phyloP scores from a whole-genome alignment of 1,140 invertebrate genomes.

The Conus betulinus region DNA sequence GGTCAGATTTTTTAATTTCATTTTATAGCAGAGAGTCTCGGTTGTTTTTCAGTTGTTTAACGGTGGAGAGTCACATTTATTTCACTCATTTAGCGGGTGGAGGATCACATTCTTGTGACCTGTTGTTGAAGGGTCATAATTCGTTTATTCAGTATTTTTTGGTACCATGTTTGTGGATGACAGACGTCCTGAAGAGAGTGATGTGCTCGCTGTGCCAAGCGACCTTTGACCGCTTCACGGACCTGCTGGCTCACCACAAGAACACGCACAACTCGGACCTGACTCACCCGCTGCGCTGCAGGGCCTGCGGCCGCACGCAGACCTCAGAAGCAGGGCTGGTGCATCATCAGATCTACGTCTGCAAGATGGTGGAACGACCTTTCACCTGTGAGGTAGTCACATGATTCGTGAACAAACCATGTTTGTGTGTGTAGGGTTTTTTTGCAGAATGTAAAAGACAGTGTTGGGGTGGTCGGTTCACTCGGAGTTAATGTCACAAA shows the following conservation, averaged over 20 bases:
- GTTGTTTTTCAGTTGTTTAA: too few species aligned
- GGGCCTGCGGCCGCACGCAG: slow-evolving; percentile 47
- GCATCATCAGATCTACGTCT: slow-evolving; percentile 52
- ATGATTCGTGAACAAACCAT: too few species aligned
- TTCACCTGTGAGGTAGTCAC: slow-evolving; percentile 38
- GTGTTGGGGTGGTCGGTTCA: too few species aligned
- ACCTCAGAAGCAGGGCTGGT: slow-evolving; percentile 47
- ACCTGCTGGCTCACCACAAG: slow-evolving; percentile 50
- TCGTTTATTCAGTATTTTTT: background rate
- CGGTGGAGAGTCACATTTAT: too few species aligned
- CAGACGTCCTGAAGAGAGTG: slow-evolving; percentile 47
- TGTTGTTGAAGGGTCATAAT: too few species aligned
- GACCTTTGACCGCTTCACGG: slow-evolving; percentile 45
- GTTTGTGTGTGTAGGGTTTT: too few species aligned
- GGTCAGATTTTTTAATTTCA: too few species aligned
- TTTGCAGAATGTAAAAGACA: too few species aligned
- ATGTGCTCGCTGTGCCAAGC: slow-evolving; percentile 52
- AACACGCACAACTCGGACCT: slow-evolving; percentile 49
- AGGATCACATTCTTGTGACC: too few species aligned
- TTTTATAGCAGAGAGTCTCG: too few species aligned
- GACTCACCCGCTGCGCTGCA: slow-evolving; percentile 44
- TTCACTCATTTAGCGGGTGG: too few species aligned
- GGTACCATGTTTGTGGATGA: background rate
- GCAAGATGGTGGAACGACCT: slow-evolving; percentile 53
- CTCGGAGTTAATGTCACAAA: too few species aligned